Base-by-base conservation (phyloP, 2,797 vertebrate genomes). In the Dryobates pubescens region DNA sequence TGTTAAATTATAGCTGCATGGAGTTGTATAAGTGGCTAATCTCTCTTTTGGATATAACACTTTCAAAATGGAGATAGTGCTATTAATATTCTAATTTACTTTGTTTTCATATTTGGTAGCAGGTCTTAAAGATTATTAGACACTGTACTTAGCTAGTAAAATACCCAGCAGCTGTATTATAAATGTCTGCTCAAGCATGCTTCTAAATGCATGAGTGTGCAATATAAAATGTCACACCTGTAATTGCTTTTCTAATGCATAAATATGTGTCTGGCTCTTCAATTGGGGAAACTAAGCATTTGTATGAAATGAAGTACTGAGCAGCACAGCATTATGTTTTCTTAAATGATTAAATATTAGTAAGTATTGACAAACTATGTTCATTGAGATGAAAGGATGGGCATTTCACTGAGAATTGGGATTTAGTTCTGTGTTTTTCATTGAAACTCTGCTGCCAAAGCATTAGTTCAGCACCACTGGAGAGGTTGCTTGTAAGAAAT, bases 51-150 rank as follows among this genome's bases (percentile, higher is more conserved):
- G 64, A 43, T 90, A 30, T 58, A 92, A 74, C 79, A 69, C 69
- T 94, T 92, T 61, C 27, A 73, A 61, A 84, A 84, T 27, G 5
- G 54, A 76, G 61, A 77, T 68, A 69, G 70, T 72, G 61, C 70
- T 90, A 79, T 94, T 90, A 82, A 76, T 95, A 74, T 75, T 94
- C 81, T 89, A 86, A 78, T 86, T 94, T 29, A 71, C 30, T 72
- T 72, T 69, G 32, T 72, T 92, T 91, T 90, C 74, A 29, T 89
- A 69, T 91, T 90, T 73, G n/a, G 38, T 82, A 61, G 68, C 71
- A 89, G 75, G 90, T 94, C 81, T 54, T 79, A 54, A 96, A 88
- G 36, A 94, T 93, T 92, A 91, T 81, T 75, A 34, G 74, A 56
- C 2, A 4, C 64, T 34, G n/a, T 77, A 77, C 56, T 82, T 86